Base-by-base conservation (phyloP, 2,113 vertebrate species). In the Megalops atlanticus region DNA sequence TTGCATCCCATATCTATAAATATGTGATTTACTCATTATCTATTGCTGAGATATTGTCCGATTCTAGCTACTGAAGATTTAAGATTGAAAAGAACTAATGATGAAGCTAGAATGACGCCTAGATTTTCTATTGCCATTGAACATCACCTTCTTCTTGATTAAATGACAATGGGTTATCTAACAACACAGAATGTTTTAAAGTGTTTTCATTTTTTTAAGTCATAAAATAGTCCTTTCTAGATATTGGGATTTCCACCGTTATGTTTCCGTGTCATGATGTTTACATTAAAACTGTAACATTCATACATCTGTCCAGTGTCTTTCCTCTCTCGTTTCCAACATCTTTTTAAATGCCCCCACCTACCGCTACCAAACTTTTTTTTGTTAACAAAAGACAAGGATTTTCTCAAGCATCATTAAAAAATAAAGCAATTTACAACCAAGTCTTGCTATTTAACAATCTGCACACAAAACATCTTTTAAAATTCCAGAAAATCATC, bases 211-310 rank as follows among this genome's bases (percentile, higher is more conserved):
- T 84, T 82, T 85, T 80, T 33, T 85, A 86, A 64, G 36, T 79
- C 79, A 82, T 80, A 79, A 80, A 81, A 81, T 82, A 77, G 81
- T 84, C 74, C 41, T 87, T 91, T 86, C 85, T 87, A 89, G 89
- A 90, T 84, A 82, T 89, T 94, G 95, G 95, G 95, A 96, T 91
- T 95, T 93, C 94, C 96, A 97, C 96, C 94, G 93, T 95, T 93
- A 92, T 95, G 95, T 96, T 97, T 96, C 95, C 96, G 95, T 97
- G 97, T 96, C 96, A 95, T 96, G 97, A 96, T 96, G 96, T 95
- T 97, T 95, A 96, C 91, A 92, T 91, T 92, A 92, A 84, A 92
- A 93, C 93, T 91, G 96, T 95, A 95, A 96, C 95, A 96, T 97
- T 96, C 92, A 93, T 93, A 93, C 90, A 94, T 95, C 95, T 93